Percentiles rank a stretch among this genome's conserved stretches.
phyloP scores from a whole-genome alignment of 2,888 invertebrate genomes.

The Entomobrya multifasciata region DNA sequence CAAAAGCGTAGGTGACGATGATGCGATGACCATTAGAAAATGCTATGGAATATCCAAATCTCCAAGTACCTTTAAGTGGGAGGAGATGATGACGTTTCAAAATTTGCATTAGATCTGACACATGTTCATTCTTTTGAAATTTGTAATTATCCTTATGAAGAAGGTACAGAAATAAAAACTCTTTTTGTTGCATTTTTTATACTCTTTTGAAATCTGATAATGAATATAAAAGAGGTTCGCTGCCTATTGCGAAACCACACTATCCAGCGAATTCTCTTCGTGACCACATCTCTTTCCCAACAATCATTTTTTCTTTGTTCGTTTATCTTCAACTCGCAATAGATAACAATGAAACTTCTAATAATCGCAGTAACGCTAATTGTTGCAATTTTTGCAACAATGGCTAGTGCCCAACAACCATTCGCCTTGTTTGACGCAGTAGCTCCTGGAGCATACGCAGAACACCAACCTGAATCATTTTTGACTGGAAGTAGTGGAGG shows the following conservation, averaged over 20 bases:
- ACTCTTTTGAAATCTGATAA: background rate
- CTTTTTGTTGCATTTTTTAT: background rate
- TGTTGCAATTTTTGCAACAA: conserved; percentile 47
- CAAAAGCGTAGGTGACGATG: background rate
- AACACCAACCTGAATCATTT: background rate
- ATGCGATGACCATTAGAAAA: background rate
- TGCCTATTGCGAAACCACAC: conserved; percentile 5
- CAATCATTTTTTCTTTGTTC: background rate
- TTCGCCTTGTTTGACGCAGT: conserved; percentile 9
- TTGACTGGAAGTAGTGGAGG: background rate
- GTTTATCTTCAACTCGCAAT: background rate
- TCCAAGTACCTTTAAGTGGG: background rate
- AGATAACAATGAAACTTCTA: conserved; percentile 21
- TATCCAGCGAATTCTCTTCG: background rate
- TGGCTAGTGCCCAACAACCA: conserved; percentile 33
- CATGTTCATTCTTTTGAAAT: background rate
- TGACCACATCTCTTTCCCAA: background rate
- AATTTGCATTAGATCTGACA: background rate
- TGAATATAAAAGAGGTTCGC: conserved; percentile 5
- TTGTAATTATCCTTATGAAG: background rate
- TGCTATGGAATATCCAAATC: conserved; percentile 11
- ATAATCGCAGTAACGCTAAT: background rate
- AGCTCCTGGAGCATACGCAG: background rate
- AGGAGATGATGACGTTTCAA: too few relatives aligned
- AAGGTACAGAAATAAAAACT: background rate